Conservation (phyloP, 2,888 invertebrate species). For the Caenorhabditis sp. region DNA sequence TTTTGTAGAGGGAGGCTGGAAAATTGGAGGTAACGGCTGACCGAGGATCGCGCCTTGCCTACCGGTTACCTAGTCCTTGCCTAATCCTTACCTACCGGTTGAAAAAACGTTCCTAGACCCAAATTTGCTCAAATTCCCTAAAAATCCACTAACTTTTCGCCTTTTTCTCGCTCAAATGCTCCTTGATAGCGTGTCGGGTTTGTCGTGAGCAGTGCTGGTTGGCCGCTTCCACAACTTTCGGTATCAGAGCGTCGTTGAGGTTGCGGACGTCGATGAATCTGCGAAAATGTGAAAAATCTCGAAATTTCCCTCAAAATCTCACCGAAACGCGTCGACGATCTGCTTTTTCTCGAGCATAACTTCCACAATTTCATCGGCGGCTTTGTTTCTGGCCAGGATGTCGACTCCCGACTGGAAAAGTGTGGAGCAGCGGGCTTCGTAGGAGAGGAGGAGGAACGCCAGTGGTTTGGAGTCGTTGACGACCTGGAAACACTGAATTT, state of each 20-base stretch:
- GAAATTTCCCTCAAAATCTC: background rate
- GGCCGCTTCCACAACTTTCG: constrained; percentile 61
- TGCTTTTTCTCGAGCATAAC: constrained; percentile 67
- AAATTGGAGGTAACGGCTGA: too few species aligned
- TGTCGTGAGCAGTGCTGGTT: constrained; percentile 42
- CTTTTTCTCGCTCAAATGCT: constrained; percentile 58
- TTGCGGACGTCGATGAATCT: constrained; percentile 60
- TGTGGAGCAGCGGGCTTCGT: constrained; percentile 72
- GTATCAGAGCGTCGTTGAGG: constrained; percentile 52
- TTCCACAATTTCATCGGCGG: constrained; percentile 69
- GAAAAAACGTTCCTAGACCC: too few species aligned
- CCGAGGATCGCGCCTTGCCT: too few species aligned
- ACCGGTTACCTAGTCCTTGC: too few species aligned
- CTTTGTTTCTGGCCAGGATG: constrained; percentile 69
- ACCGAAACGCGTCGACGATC: constrained; percentile 61
- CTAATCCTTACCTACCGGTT: background rate
- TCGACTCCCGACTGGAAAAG: constrained; percentile 70
- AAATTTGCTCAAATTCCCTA: background rate
- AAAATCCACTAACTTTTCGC: constrained; percentile 37
- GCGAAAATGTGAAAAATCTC: too few species aligned
- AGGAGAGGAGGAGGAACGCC: constrained; percentile 70
- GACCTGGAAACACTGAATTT: constrained; percentile 45
- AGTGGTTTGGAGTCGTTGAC: constrained; percentile 72
- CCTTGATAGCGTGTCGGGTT: constrained; percentile 54
- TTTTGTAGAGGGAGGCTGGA: constrained; percentile 43